Conservation (phyloP, 2,797 vertebrate genomes). For the Pterois miles region DNA sequence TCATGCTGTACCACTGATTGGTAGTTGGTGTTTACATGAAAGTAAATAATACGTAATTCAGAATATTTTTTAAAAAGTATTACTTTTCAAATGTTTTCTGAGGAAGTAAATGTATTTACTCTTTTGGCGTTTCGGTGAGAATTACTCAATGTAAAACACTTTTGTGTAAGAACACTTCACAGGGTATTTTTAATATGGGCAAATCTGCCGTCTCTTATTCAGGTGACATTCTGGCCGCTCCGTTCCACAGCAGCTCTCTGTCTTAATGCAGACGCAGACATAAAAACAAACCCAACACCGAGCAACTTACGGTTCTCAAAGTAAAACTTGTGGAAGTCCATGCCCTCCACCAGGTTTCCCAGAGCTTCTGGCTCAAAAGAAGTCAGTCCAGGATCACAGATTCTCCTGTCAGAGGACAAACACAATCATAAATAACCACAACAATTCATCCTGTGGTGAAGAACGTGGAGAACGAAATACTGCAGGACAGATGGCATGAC, state of each 20-base stretch:
- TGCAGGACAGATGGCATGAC: not conserved
- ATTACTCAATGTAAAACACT: not conserved
- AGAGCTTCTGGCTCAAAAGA: constrained; percentile 99
- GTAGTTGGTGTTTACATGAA: too few relatives aligned
- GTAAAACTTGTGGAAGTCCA: constrained; percentile 99
- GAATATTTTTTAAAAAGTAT: too few relatives aligned
- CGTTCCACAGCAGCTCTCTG: not conserved
- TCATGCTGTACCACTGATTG: too few relatives aligned
- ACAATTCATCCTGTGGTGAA: not conserved
- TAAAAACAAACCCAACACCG: not conserved
- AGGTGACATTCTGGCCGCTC: not conserved
- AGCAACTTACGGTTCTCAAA: constrained; percentile 94
- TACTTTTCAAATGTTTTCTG: too few relatives aligned
- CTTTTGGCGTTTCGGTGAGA: too few relatives aligned
- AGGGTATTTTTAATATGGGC: not conserved
- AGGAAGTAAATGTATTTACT: too few relatives aligned
- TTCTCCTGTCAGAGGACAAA: constrained; percentile 86
- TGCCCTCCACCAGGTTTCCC: constrained; percentile 98
- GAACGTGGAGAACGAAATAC: not conserved
- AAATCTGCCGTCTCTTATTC: not conserved
- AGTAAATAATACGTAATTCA: too few relatives aligned
- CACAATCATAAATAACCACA: not conserved
- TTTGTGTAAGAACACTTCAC: not conserved
- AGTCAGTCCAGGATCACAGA: constrained; percentile 98
- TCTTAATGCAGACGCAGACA: not conserved